Evolutionary conservation across 1,140 invertebrate genomes (phyloP).

Genomic region (Parapsyche elsis): DNA sequence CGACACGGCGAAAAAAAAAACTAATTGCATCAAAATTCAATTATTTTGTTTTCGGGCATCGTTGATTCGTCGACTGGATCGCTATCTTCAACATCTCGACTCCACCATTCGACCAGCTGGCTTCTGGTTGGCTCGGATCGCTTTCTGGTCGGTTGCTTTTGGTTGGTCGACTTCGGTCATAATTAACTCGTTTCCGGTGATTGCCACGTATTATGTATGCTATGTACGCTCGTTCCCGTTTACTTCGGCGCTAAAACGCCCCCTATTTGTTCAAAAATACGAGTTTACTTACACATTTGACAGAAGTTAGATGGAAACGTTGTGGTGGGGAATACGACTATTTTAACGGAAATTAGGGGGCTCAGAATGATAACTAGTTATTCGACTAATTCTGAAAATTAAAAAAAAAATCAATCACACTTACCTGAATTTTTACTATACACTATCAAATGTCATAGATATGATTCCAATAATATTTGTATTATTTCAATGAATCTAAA

Average conservation of each 20-base stretch:
- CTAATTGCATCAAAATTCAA: conserved; percentile 38
- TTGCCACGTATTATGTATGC: background rate
- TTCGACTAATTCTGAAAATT: too few species aligned
- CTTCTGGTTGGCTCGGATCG: conserved; percentile 12
- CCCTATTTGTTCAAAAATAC: background rate
- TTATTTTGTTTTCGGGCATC: conserved; percentile 1
- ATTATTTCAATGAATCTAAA: too few species aligned
- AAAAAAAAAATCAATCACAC: too few species aligned
- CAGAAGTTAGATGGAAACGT: background rate
- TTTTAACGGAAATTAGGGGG: too few species aligned
- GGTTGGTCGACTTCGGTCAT: background rate
- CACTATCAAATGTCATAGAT: too few species aligned
- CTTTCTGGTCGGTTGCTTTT: conserved; percentile 17
- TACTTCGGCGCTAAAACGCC: background rate
- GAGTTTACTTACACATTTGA: background rate
- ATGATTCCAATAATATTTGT: too few species aligned
- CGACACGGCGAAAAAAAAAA: background rate
- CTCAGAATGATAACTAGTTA: too few species aligned
- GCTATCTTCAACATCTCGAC: conserved; percentile 27
- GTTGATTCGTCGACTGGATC: conserved; percentile 19
- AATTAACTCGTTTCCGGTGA: conserved; percentile 46
- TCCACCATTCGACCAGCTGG: conserved; percentile 33
- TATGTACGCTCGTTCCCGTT: background rate
- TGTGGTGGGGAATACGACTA: too few species aligned
- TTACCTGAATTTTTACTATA: too few species aligned